Base-by-base conservation (phyloP, 2,797 vertebrate genomes). In the Hipposideros larvatus region DNA sequence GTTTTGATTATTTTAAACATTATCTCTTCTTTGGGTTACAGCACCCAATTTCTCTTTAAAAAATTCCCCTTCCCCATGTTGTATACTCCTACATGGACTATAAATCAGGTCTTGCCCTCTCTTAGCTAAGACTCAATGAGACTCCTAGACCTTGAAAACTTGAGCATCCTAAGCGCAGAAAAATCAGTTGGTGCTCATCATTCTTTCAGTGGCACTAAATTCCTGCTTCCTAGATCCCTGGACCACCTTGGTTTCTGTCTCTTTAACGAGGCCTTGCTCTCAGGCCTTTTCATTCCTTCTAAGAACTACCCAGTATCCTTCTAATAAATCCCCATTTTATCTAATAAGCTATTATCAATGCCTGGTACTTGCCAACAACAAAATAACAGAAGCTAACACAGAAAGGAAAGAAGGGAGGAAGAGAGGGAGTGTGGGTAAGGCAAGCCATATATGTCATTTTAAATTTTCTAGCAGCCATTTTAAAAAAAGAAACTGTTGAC, bases 211-310 rank as follows among this genome's bases (percentile, higher is more conserved):
- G 48, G 31, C 48, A 55, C 80, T 53, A 83, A 84, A 37, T 68
- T 92, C 28, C 70, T 86, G 70, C 78, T 86, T 74, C 51, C 18
- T n/a, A 63, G 59, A 73, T 31, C 21, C 34, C 28, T 11, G 19
- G 14, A 66, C 4, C 43, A 53, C 34, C 37, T 37, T 53, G 21
- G 18, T 75, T 91, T 78, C 48, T 91, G 7, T 83, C 65, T 8
- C 63, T 80, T 93, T 22, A 94, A 87, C 70, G 43, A 70, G 75
- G 37, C 31, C 21, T 93, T 68, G 19, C 95, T 90, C 73, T 92
- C 13, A 46, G 66, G 13, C 13, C 46, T 75, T 74, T 48, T 70
- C 15, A 31, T 41, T 71, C 85, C 11, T 63, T 87, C 80, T 26
- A 14, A 34, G 21, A 87, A 95, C 21, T 65, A 74, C 7, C 21